Conservation (phyloP, 2,113 vertebrate genomes). For the Noctilio leporinus region DNA sequence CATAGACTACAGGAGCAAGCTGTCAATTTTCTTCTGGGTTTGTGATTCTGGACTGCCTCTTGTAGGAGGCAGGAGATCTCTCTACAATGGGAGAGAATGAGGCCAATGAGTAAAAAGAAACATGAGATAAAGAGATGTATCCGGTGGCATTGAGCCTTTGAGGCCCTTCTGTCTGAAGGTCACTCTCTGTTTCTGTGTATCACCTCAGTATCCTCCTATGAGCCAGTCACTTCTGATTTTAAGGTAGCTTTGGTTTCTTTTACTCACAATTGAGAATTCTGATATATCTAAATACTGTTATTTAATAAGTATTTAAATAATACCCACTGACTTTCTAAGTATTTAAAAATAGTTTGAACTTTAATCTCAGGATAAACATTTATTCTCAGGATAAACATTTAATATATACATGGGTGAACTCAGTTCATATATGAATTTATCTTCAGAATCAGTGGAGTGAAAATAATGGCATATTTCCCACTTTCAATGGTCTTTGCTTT, state of each 20-base stretch:
- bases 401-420: not conserved
- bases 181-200: not conserved
- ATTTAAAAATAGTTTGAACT: slow-evolving; percentile 20
- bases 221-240: not conserved
- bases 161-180: not conserved
- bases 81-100: slow-evolving; percentile 18
- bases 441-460: not conserved
- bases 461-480: not conserved
- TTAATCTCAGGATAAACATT: not conserved
- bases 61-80: not conserved
- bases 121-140: not conserved
- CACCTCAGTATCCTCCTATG: not conserved
- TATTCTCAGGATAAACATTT: not conserved
- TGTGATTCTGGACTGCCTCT: not conserved
- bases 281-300: not conserved
- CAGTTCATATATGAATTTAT: not conserved
- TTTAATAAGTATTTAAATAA: not conserved
- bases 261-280: not conserved
- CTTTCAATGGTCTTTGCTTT: not conserved
- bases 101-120: not conserved
- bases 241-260: slow-evolving; percentile 29
- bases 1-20: not conserved
- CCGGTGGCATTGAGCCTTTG: not conserved
- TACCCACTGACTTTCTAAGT: not conserved
- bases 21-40: not conserved